Percentiles rank a stretch among this genome's conserved stretches.
Evolutionary conservation across 1,140 invertebrate genomes (phyloP).

Genomic region (Brachionus sp.): DNA sequence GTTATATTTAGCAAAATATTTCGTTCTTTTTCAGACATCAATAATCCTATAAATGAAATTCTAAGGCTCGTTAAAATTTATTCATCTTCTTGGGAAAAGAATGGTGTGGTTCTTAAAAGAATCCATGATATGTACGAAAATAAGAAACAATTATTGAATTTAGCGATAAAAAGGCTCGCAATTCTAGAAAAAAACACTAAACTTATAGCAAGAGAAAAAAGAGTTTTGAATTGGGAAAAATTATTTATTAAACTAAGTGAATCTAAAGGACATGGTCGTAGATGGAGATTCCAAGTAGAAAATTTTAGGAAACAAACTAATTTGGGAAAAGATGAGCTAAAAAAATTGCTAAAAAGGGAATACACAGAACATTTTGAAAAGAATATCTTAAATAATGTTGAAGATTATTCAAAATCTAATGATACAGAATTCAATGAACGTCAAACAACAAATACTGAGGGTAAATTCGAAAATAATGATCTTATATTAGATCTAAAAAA

Average conservation of each 20-base stretch:
- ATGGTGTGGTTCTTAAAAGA: constrained; percentile 57
- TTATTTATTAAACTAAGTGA: constrained; percentile 56
- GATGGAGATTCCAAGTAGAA: constrained; percentile 60
- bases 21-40: constrained; percentile 51
- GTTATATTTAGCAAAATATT: constrained; percentile 54
- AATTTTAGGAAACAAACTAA: constrained; percentile 48
- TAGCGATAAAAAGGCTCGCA: constrained; percentile 56
- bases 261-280: constrained; percentile 55
- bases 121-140: constrained; percentile 57
- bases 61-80: constrained; percentile 56
- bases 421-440: background rate
- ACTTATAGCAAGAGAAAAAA: constrained; percentile 54
- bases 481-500: background rate
- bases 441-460: background rate
- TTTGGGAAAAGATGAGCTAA: background rate
- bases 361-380: background rate
- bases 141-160: constrained; percentile 57
- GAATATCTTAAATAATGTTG: background rate
- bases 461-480: background rate
- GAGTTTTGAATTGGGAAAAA: constrained; percentile 59
- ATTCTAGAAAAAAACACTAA: constrained; percentile 57
- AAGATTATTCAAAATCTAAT: background rate
- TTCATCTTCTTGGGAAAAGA: constrained; percentile 58
- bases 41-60: constrained; percentile 56
- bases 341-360: background rate